phyloP scores from a whole-genome alignment of 1,140 invertebrate genomes.

The Leptinotarsa lineolata region DNA sequence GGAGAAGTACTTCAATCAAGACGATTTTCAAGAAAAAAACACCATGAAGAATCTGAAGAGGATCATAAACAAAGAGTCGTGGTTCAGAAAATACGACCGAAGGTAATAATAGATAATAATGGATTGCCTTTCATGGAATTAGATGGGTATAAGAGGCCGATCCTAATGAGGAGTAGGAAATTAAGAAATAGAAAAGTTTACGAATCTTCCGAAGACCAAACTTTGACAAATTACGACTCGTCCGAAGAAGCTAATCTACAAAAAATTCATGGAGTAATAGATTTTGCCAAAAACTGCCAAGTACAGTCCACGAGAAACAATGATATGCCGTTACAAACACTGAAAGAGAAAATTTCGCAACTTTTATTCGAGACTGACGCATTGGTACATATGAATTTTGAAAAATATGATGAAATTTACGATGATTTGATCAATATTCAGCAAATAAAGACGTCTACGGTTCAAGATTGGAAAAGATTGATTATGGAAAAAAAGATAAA shows the following conservation, averaged over 20 bases:
- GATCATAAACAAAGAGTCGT: conserved; percentile 34
- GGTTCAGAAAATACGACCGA: conserved; percentile 41
- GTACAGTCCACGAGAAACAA: neutral
- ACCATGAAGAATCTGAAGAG: conserved; percentile 24
- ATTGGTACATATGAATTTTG: conserved; percentile 42
- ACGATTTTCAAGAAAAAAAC: neutral
- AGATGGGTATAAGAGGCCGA: conserved; percentile 43
- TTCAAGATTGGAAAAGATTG: conserved; percentile 44
- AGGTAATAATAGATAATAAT: conserved; percentile 47
- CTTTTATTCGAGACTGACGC: conserved; percentile 42
- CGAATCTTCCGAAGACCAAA: neutral
- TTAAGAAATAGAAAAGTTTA: neutral
- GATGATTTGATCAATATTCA: conserved; percentile 40
- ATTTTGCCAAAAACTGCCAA: conserved; percentile 24
- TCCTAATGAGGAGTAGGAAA: conserved; percentile 23
- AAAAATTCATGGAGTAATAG: conserved; percentile 36
- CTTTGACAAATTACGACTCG: conserved; percentile 14
- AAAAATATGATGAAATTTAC: conserved; percentile 41
- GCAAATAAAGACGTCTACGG: conserved; percentile 36
- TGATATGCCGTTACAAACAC: conserved; percentile 39
- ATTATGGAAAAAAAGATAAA: conserved; percentile 41
- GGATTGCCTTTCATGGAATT: conserved; percentile 48
- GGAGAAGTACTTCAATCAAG: neutral
- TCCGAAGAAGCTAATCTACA: conserved; percentile 32
- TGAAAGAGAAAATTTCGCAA: conserved; percentile 43